These are phyloP conservation scores for Pomacea canaliculata DNA, from an alignment of 2,888 invertebrate species.

Conservation along the genomic window DNA sequence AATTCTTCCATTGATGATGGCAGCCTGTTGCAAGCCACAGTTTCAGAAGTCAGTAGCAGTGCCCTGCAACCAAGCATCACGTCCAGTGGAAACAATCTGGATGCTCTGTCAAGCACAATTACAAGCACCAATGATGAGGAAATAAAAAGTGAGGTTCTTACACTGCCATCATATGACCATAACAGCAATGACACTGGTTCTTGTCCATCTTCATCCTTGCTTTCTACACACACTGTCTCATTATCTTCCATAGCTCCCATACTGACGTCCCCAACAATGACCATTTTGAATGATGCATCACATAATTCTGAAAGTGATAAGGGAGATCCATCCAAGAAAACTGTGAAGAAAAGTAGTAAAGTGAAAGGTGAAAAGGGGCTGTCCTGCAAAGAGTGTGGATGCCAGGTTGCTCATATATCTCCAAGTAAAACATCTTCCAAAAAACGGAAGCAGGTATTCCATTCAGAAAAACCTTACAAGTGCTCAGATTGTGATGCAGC, in stretches of 20 bases:
- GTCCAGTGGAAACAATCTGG: too few species aligned
- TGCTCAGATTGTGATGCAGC: slow-evolving; percentile 2
- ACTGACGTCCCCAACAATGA: too few species aligned
- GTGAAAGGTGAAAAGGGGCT: background rate
- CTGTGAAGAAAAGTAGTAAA: background rate
- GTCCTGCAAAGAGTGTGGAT: slow-evolving; percentile 3
- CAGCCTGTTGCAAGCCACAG: too few species aligned
- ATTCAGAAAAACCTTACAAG: background rate
- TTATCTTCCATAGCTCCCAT: too few species aligned
- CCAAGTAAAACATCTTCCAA: background rate
- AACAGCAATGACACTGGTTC: background rate
- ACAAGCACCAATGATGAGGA: background rate
- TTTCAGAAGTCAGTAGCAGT: too few species aligned
- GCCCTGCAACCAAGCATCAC: too few species aligned
- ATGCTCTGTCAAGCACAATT: too few species aligned
- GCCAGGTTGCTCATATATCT: background rate
- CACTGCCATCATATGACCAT: background rate
- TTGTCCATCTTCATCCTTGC: background rate
- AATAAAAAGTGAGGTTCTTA: background rate
- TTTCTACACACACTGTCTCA: background rate
- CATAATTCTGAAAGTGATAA: too few species aligned
- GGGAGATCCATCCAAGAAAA: too few species aligned
- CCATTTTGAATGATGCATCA: too few species aligned
- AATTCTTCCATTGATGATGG: too few species aligned
- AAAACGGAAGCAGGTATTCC: background rate